These are phyloP conservation scores for Anaspis maculata DNA, from an alignment of 2,888 invertebrate genomes.

Conservation along the genomic window DNA sequence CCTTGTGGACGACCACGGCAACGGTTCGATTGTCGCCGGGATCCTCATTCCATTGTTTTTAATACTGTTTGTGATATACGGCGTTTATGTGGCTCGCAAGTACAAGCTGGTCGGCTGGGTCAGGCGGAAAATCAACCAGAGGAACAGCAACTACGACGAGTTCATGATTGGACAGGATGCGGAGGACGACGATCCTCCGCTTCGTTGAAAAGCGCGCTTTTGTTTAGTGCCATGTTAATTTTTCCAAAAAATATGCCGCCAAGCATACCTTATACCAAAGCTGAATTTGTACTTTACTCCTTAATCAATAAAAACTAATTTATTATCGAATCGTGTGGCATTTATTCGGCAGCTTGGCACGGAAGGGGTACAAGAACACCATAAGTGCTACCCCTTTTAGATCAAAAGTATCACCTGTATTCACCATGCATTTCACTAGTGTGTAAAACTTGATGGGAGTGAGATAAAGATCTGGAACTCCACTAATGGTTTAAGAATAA, in stretches of 20 bases:
- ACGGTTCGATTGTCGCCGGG: constrained; percentile 32
- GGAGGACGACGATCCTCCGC: constrained; percentile 37
- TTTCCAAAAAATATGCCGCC: constrained; percentile 1
- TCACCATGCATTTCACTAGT: too few relatives aligned
- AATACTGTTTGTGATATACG: constrained; percentile 37
- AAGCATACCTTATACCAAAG: constrained; percentile 11
- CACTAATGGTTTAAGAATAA: too few relatives aligned
- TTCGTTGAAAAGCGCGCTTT: too few relatives aligned
- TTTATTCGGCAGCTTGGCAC: not conserved
- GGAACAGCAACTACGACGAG: constrained; percentile 39
- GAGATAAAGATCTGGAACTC: too few relatives aligned
- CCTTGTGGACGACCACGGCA: constrained; percentile 27
- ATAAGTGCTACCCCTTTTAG: too few relatives aligned
- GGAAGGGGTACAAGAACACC: too few relatives aligned
- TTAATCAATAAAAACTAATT: constrained; percentile 14
- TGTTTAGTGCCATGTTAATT: not conserved
- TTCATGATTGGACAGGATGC: constrained; percentile 42
- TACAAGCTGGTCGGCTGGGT: constrained; percentile 34
- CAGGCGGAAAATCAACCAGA: constrained; percentile 34
- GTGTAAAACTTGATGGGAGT: too few relatives aligned
- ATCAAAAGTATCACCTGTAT: too few relatives aligned
- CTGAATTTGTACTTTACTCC: constrained; percentile 10
- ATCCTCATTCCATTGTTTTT: constrained; percentile 35
- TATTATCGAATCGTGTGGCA: constrained; percentile 5
- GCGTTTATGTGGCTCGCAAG: constrained; percentile 32